phyloP scores from a whole-genome alignment of 2,113 vertebrate species.

The Indicator indicator region DNA sequence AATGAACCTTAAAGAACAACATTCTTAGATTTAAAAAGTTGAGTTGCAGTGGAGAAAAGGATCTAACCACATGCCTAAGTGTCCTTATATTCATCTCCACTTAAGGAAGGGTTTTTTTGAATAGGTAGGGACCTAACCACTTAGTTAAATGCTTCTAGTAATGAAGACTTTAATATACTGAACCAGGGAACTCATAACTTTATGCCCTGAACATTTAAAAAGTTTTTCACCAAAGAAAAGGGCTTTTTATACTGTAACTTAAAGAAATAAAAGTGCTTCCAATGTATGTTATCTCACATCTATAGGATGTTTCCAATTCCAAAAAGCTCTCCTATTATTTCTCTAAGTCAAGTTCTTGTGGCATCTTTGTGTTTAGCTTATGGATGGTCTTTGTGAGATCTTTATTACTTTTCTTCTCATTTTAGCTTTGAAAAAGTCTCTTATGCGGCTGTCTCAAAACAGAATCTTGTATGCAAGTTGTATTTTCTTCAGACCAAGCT shows the following conservation, averaged over 20 bases:
- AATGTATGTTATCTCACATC: neutral
- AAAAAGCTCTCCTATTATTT: neutral
- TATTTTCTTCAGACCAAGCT: neutral
- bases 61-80: neutral
- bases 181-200: neutral
- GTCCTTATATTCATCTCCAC: neutral
- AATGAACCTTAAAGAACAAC: neutral
- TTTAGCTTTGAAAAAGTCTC: neutral
- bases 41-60: neutral
- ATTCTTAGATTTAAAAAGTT: conserved; percentile 32
- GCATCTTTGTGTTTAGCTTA: neutral
- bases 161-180: neutral
- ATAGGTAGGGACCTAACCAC: neutral
- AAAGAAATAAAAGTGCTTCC: neutral
- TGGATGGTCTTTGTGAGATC: neutral
- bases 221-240: neutral
- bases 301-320: neutral
- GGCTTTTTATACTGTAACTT: neutral
- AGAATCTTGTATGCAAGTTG: neutral
- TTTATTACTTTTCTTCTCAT: neutral
- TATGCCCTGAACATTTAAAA: neutral
- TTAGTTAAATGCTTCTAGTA: neutral
- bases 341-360: neutral
- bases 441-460: neutral
- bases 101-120: neutral